These are phyloP conservation scores for Pterocles burchelli DNA, from an alignment of 2,113 vertebrate genomes.

Conservation along the genomic window DNA sequence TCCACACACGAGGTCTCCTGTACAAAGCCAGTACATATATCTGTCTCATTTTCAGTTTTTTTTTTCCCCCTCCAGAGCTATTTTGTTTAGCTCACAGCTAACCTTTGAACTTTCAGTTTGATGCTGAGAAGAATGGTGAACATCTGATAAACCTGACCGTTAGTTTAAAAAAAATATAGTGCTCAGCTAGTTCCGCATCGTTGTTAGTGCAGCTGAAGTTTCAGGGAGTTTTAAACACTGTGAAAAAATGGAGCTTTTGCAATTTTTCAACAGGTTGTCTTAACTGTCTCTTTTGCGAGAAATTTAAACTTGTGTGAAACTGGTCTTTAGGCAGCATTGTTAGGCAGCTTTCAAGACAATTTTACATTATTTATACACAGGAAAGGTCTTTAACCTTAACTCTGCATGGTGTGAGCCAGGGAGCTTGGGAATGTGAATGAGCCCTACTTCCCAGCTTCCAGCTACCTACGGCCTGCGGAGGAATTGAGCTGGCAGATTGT, in stretches of 20 bases:
- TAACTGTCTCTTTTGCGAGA: not conserved
- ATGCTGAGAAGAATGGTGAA: not conserved
- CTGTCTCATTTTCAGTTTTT: not conserved
- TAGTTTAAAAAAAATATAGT: not conserved
- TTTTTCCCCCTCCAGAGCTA: not conserved
- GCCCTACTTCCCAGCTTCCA: not conserved
- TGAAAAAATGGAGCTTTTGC: not conserved
- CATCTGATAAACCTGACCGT: not conserved
- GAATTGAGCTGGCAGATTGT: not conserved
- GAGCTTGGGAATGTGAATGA: not conserved
- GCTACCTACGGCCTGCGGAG: not conserved
- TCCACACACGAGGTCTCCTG: not conserved
- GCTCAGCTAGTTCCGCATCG: not conserved
- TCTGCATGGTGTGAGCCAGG: not conserved
- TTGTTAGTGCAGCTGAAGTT: not conserved
- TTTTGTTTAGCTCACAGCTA: not conserved
- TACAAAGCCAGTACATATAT: accelerated
- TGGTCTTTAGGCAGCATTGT: accelerated
- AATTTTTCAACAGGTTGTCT: not conserved
- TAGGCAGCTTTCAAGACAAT: not conserved
- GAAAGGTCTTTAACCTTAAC: not conserved
- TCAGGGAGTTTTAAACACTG: not conserved
- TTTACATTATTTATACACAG: not conserved
- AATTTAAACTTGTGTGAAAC: not conserved
- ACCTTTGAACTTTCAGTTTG: not conserved